Evolutionary conservation across 1,140 invertebrate genomes (phyloP), one percentile per base, ranked within the genome.

Genomic region (Phocides pigmalion): DNA sequence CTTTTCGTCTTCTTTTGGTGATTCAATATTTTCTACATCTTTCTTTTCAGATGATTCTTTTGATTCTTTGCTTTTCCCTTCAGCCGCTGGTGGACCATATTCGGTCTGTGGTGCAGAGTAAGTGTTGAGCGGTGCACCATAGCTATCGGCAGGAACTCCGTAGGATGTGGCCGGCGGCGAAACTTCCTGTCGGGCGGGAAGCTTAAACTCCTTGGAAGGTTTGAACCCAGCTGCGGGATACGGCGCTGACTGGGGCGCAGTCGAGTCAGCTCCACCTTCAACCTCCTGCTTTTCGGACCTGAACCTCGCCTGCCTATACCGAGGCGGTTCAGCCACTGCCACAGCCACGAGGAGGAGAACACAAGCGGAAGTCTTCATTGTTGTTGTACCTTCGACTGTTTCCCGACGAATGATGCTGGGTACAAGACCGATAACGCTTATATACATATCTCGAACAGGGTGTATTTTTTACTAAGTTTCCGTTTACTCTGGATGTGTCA

Each of bases 181-280:
- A 0, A 70, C 51, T 74, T 89, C 76, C 41, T 87, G 79, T 0
- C 82, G 78, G 12, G 80, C 54, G 19, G 91, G 91, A 0, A 92
- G 67, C 4, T 85, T 82, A 53, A 92, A 90, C 42, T 79, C 82
- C 37, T 77, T 87, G 0, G 71, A 50, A 0, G 90, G 91, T 47
- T 70, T 81, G 64, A 74, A 91, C 12, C 91, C 91, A 11, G 89
- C 85, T 14, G 90, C 76, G 4, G 87, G 68, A 68, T 92, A 92
- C 0, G 90, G 91, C 0, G 87, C 83, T 3, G 76, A 74, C 32
- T 66, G 66, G 6, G 62, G 28, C 15, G 12, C 28, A 3, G 42
- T 5, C 5, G 56, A 12, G 9, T 59, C 51, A 8, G 62, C 64
- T 16, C 67, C 74, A 12, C 53, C 70, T 46, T 66, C 67, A 4